Conservation (phyloP, 1,140 invertebrate species). For the Sitodiplosis mosellana region DNA sequence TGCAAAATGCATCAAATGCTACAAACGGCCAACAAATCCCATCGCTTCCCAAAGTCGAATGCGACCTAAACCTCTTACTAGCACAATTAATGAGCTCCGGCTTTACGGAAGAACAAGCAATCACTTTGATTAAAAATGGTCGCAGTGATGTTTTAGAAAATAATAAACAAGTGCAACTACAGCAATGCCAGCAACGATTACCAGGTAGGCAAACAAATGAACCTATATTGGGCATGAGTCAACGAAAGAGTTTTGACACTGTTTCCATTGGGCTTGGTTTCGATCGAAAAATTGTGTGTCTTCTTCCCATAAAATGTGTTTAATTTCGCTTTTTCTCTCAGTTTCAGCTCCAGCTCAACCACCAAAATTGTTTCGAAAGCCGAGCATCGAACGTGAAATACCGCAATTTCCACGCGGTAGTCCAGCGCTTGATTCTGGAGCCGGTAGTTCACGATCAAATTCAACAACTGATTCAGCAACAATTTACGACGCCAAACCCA, state of each 20-base stretch:
- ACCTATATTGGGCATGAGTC: no score
- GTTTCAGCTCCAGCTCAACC: conserved; percentile 29
- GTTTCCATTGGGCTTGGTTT: background rate
- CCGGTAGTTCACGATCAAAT: conserved; percentile 72
- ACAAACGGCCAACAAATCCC: background rate
- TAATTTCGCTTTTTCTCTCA: conserved; percentile 7
- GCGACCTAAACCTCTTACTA: background rate
- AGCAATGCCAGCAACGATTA: background rate
- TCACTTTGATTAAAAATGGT: background rate
- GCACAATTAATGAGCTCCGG: background rate
- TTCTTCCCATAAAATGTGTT: background rate
- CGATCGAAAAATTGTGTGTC: background rate
- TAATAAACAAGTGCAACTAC: conserved; percentile 1
- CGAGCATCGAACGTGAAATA: conserved; percentile 65
- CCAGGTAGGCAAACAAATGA: background rate
- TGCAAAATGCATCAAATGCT: background rate
- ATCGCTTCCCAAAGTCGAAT: background rate
- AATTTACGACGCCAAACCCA: conserved; percentile 40
- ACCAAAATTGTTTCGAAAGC: conserved; percentile 65
- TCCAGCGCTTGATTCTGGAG: conserved; percentile 69
- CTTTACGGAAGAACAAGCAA: background rate
- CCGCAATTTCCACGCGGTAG: conserved; percentile 44
- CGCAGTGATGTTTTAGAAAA: background rate
- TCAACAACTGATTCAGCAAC: conserved; percentile 38
- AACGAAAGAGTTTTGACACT: background rate